phyloP scores from a whole-genome alignment of 2,888 invertebrate species.

The Plusia festucae region DNA sequence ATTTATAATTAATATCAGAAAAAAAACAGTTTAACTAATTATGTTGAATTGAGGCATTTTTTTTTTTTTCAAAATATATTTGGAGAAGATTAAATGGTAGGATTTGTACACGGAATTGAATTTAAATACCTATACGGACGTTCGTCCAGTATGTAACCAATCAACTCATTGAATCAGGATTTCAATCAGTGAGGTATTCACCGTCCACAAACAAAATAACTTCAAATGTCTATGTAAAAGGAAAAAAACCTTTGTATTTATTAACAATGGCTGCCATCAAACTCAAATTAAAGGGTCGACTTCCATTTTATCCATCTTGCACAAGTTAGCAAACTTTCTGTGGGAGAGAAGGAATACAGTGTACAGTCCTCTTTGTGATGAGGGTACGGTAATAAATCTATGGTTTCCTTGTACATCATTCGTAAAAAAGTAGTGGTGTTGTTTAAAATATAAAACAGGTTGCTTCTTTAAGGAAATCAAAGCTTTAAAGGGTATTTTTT shows the following conservation, averaged over 20 bases:
- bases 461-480: neutral
- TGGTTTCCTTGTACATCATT: slow-evolving; percentile 18
- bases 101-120: neutral
- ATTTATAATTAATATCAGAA: too few relatives aligned
- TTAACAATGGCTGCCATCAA: slow-evolving; percentile 64
- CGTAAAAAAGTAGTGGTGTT: slow-evolving; percentile 8
- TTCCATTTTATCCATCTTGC: slow-evolving; percentile 62
- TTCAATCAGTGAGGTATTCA: slow-evolving; percentile 44
- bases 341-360: slow-evolving; percentile 24
- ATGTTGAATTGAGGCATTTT: too few relatives aligned
- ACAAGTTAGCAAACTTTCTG: slow-evolving; percentile 55
- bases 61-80: too few relatives aligned
- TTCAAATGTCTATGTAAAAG: slow-evolving; percentile 53
- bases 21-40: too few relatives aligned
- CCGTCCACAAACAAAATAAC: slow-evolving; percentile 50
- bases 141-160: slow-evolving; percentile 15
- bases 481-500: neutral
- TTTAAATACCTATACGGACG: neutral
- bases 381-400: slow-evolving; percentile 36
- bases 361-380: slow-evolving; percentile 32
- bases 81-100: neutral
- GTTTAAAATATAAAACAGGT: slow-evolving; percentile 9
- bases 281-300: slow-evolving; percentile 65
- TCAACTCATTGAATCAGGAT: slow-evolving; percentile 23
- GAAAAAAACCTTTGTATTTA: slow-evolving; percentile 61